Evolutionary conservation across 2,888 invertebrate genomes (phyloP).

Genomic region (Dolichomitus sp.): DNA sequence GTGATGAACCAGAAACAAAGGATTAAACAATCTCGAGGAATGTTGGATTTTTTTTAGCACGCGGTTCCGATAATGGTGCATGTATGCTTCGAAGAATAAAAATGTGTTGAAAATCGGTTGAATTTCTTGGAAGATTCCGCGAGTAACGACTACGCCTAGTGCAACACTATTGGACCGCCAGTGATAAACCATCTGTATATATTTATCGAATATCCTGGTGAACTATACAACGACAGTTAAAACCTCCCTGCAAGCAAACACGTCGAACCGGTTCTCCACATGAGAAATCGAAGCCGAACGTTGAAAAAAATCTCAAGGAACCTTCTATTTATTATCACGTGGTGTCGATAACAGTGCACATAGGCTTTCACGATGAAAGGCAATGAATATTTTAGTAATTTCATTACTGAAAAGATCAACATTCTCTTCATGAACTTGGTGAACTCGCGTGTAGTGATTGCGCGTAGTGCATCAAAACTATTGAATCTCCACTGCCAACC

Average conservation of each 20-base stretch:
- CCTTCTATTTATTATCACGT: neutral
- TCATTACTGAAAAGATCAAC: neutral
- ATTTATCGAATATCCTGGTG: conserved; percentile 2
- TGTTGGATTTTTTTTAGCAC: neutral
- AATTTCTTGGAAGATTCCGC: neutral
- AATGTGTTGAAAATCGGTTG: neutral
- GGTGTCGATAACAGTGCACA: neutral
- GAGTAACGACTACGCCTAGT: neutral
- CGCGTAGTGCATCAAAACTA: neutral
- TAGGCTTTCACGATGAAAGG: neutral
- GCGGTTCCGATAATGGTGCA: neutral
- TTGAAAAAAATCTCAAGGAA: neutral
- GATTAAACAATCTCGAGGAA: neutral
- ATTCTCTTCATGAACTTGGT: too few relatives aligned
- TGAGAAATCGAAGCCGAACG: neutral
- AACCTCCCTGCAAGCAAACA: neutral
- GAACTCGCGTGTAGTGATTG: neutral
- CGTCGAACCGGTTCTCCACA: neutral
- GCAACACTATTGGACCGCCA: neutral
- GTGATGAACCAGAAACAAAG: neutral
- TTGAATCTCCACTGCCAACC: neutral
- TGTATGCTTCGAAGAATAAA: neutral
- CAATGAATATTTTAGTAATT: neutral
- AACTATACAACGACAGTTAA: neutral
- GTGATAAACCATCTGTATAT: neutral